phyloP scores from a whole-genome alignment of 2,888 invertebrate genomes.

The Chloroclysta siterata region DNA sequence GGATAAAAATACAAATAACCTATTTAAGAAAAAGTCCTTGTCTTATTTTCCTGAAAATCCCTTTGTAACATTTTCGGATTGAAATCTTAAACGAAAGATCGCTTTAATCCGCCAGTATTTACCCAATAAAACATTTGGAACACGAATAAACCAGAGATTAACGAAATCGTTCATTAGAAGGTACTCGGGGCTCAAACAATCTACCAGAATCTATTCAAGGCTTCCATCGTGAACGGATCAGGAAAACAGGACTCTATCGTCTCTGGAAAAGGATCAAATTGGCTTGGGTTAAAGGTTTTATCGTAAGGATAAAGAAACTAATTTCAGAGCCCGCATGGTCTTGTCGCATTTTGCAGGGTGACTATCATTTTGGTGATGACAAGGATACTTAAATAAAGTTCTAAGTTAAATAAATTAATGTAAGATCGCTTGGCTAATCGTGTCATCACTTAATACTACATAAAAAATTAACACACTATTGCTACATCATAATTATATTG shows the following conservation, averaged over 20 bases:
- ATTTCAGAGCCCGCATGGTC: conserved; percentile 62
- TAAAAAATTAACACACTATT: too few species aligned
- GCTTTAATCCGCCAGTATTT: conserved; percentile 20
- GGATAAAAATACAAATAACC: too few species aligned
- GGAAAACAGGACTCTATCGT: conserved; percentile 29
- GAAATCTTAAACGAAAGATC: conserved; percentile 14
- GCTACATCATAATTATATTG: too few species aligned
- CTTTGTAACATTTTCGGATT: background rate
- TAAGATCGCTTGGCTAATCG: too few species aligned
- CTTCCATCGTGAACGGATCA: conserved; percentile 21
- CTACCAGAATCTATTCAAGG: conserved; percentile 17
- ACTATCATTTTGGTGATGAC: conserved; percentile 35
- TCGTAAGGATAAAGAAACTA: conserved; percentile 46
- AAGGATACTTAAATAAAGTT: conserved; percentile 17
- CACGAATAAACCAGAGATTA: conserved; percentile 37
- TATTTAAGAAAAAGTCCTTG: too few species aligned
- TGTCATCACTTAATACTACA: too few species aligned
- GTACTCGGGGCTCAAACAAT: conserved; percentile 35
- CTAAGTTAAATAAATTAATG: too few species aligned
- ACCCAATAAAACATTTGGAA: conserved; percentile 28
- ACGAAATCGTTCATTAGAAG: conserved; percentile 36
- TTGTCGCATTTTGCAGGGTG: conserved; percentile 44
- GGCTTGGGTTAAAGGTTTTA: conserved; percentile 26
- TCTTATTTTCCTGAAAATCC: background rate
- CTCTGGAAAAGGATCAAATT: conserved; percentile 21